Percentiles rank a stretch among this genome's conserved stretches.
Conservation (phyloP, 2,888 invertebrate genomes). For the Pollenia amentaria region DNA sequence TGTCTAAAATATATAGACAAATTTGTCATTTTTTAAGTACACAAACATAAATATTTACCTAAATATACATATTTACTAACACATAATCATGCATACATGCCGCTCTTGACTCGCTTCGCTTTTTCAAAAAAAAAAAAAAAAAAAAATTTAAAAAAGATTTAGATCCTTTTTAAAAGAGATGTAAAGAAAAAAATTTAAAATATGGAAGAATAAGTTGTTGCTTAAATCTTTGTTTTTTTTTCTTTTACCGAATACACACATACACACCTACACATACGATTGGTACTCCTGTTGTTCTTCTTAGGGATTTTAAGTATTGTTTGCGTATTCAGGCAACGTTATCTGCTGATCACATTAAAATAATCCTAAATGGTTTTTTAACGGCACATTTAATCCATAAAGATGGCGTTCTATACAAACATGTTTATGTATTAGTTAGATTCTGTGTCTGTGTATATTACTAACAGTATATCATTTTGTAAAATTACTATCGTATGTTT, state of each 20-base stretch:
- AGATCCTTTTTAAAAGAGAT: conserved; percentile 28
- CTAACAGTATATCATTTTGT: conserved; percentile 42
- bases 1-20: conserved; percentile 61
- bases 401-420: conserved; percentile 71
- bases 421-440: conserved; percentile 57
- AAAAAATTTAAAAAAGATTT: background rate
- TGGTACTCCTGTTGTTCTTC: conserved; percentile 25
- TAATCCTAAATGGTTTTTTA: conserved; percentile 84
- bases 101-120: background rate
- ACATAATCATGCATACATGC: background rate
- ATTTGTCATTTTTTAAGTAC: conserved; percentile 72
- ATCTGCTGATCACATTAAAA: conserved; percentile 82
- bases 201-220: conserved; percentile 55
- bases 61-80: conserved; percentile 51
- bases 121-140: background rate
- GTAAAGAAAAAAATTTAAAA: background rate
- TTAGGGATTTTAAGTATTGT: conserved; percentile 78
- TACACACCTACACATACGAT: background rate
- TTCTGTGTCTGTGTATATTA: background rate
- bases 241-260: background rate
- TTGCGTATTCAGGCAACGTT: conserved; percentile 82
- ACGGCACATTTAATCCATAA: conserved; percentile 81
- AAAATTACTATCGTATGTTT: conserved; percentile 17
- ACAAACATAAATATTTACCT: conserved; percentile 70
- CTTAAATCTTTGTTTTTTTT: conserved; percentile 64